phyloP scores from a whole-genome alignment of 2,888 invertebrate genomes.

The Drosophila testacea region DNA sequence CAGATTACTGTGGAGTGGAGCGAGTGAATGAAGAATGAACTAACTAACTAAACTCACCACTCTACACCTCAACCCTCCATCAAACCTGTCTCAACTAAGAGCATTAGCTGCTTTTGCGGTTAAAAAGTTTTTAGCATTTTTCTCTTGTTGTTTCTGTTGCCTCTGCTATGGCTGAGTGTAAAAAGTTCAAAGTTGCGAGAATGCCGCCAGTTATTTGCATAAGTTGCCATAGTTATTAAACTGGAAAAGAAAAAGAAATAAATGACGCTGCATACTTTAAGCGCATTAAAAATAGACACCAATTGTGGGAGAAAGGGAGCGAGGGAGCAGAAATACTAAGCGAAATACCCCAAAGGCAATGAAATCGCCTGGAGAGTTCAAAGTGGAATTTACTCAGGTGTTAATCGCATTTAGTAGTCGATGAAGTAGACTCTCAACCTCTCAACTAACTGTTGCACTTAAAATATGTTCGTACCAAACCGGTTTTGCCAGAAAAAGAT shows the following conservation, averaged over 20 bases:
- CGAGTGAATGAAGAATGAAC: conserved; percentile 8
- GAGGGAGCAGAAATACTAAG: conserved; percentile 3
- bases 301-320: conserved; percentile 5
- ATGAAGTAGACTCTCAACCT: conserved; percentile 6
- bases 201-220: conserved; percentile 73
- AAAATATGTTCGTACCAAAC: background rate
- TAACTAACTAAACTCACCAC: conserved; percentile 21
- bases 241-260: conserved; percentile 43
- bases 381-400: conserved; percentile 31
- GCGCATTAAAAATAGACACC: conserved; percentile 67
- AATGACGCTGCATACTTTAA: conserved; percentile 66
- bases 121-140: conserved; percentile 49
- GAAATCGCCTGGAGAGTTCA: conserved; percentile 14
- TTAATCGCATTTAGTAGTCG: conserved; percentile 24
- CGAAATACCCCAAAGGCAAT: conserved; percentile 7
- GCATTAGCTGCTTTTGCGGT: conserved; percentile 74
- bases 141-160: conserved; percentile 37
- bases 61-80: background rate
- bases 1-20: conserved; percentile 5
- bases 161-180: conserved; percentile 24
- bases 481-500: background rate
- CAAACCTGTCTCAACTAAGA: conserved; percentile 31
- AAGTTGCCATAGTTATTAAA: conserved; percentile 76
- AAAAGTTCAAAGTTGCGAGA: conserved; percentile 67
- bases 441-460: conserved; percentile 17